phyloP scores from a whole-genome alignment of 1,140 invertebrate genomes.

The silkworm (Bombyx mori) region ASM3026992v2 NC_085115.1:8276001-8276500 shows the following conservation, averaged over 20 bases:
- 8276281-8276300: slow-evolving; percentile 41
- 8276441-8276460: no score
- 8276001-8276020: neutral
- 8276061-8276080: no score
- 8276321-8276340: slow-evolving; percentile 44
- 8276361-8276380: slow-evolving; percentile 18
- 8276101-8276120: no score
- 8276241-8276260: slow-evolving; percentile 41
- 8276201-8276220: slow-evolving; percentile 28
- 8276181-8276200: neutral
- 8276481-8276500: no score
- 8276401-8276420: slow-evolving; percentile 10
- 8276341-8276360: slow-evolving; percentile 26
- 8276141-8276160: no score
- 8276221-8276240: slow-evolving; percentile 40
- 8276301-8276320: slow-evolving; percentile 34
- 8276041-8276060: no score
- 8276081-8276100: no score
- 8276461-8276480: no score
- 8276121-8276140: no score
- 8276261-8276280: slow-evolving; percentile 54
- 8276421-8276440: neutral
- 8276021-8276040: neutral
- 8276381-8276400: slow-evolving; percentile 9
- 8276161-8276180: no score